Percentiles rank a stretch among this genome's conserved stretches.
phyloP scores from a whole-genome alignment of 2,797 vertebrate genomes.

The Coluber constrictor region DNA sequence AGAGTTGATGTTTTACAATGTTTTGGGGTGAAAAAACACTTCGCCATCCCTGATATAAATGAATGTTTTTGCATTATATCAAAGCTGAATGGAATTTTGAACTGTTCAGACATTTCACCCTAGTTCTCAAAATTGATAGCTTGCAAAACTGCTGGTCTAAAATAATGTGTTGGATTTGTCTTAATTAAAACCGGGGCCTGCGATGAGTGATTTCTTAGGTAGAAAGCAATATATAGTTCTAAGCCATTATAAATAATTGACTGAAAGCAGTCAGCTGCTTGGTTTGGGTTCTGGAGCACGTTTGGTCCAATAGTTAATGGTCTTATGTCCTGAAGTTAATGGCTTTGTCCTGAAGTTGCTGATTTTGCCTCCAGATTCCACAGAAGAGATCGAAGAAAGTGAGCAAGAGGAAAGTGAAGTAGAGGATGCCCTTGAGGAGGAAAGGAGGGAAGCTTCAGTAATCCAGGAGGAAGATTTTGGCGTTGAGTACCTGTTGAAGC shows the following conservation, averaged over 20 bases:
- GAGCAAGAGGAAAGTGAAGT: slow-evolving; percentile 53
- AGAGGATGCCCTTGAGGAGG: slow-evolving; percentile 10
- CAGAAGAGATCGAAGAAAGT: slow-evolving; percentile 50
- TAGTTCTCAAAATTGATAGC: neutral
- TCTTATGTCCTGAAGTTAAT: no score
- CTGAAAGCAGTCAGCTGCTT: neutral
- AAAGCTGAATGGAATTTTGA: neutral
- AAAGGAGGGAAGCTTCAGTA: slow-evolving; percentile 56
- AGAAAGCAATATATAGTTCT: neutral
- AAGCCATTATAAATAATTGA: neutral
- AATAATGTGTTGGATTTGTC: neutral
- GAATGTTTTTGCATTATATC: neutral
- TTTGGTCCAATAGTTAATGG: no score
- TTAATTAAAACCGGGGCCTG: neutral
- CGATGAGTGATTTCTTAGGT: neutral
- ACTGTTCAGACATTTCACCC: neutral
- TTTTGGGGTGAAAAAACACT: neutral
- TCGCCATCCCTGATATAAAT: neutral
- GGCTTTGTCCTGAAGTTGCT: neutral
- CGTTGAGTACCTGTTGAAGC: slow-evolving; percentile 84
- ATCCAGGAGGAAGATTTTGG: slow-evolving; percentile 78
- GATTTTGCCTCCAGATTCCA: neutral
- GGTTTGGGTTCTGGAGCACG: no score
- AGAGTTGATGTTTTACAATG: neutral
- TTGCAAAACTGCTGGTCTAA: neutral